Evolutionary conservation across 2,888 invertebrate species (phyloP).

Genomic region (Dryadula phaetusa): DNA sequence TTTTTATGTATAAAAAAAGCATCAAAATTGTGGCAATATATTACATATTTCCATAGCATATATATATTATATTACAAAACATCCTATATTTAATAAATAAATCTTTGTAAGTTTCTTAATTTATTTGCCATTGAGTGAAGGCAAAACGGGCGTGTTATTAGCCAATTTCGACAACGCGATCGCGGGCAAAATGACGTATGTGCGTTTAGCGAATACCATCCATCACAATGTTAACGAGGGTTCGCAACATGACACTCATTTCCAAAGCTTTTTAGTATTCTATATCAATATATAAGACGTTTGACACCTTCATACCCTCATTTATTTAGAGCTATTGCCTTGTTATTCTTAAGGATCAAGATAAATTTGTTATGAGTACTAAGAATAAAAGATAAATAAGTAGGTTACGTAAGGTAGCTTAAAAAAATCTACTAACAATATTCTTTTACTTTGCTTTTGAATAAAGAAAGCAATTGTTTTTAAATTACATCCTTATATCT

Average conservation of each 20-base stretch:
- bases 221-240: slow-evolving; percentile 67
- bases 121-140: slow-evolving; percentile 18
- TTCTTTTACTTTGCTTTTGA: too few species aligned
- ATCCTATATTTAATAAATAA: not conserved
- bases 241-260: slow-evolving; percentile 60
- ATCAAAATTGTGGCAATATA: not conserved
- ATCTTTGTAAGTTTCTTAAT: slow-evolving; percentile 7
- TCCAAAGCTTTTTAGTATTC: slow-evolving; percentile 59
- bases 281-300: slow-evolving; percentile 54
- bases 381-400: slow-evolving; percentile 23
- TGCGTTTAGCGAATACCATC: slow-evolving; percentile 50
- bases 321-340: slow-evolving; percentile 38
- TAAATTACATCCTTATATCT: too few species aligned
- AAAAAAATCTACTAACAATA: too few species aligned
- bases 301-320: slow-evolving; percentile 54
- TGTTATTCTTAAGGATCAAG: slow-evolving; percentile 23
- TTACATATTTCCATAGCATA: too few species aligned
- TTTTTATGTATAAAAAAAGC: too few species aligned
- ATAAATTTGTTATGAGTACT: slow-evolving; percentile 31
- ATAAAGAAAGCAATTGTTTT: too few species aligned
- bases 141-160: slow-evolving; percentile 23
- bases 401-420: too few species aligned
- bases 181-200: slow-evolving; percentile 14
- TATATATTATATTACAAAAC: too few species aligned
- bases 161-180: slow-evolving; percentile 20